These are phyloP conservation scores for Cataglyphis hispanica DNA, from an alignment of 1,140 invertebrate genomes.

Conservation along the genomic window DNA sequence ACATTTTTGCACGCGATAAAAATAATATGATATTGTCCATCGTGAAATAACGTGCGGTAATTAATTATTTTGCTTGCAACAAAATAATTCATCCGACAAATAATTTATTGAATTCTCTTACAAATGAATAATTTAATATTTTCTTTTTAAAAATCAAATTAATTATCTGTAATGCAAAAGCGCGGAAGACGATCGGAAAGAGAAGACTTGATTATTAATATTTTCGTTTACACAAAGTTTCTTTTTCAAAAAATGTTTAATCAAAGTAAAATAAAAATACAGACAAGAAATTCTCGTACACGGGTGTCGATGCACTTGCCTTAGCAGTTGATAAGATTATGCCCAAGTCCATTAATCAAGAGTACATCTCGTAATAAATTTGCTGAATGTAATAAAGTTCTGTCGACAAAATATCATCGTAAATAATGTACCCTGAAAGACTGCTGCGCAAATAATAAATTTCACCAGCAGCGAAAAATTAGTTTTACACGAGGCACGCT, in stretches of 20 bases:
- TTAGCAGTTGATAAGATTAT: neutral
- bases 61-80: neutral
- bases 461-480: slow-evolving; percentile 15
- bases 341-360: neutral
- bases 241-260: neutral
- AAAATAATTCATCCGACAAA: neutral
- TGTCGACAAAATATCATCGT: neutral
- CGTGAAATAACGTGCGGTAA: neutral
- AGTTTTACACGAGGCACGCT: neutral
- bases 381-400: slow-evolving; percentile 31
- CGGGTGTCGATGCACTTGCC: neutral
- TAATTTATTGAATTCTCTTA: slow-evolving; percentile 1
- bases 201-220: neutral
- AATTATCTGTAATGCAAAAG: neutral
- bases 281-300: neutral
- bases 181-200: neutral
- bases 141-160: neutral
- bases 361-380: slow-evolving; percentile 6
- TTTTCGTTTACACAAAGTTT: neutral
- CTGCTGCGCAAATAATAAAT: slow-evolving; percentile 9
- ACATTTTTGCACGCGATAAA: neutral
- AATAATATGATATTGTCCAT: neutral
- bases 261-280: neutral
- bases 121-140: neutral
- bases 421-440: neutral